phyloP scores from a whole-genome alignment of 2,113 vertebrate genomes.

The Drymodes brunneopygia region DNA sequence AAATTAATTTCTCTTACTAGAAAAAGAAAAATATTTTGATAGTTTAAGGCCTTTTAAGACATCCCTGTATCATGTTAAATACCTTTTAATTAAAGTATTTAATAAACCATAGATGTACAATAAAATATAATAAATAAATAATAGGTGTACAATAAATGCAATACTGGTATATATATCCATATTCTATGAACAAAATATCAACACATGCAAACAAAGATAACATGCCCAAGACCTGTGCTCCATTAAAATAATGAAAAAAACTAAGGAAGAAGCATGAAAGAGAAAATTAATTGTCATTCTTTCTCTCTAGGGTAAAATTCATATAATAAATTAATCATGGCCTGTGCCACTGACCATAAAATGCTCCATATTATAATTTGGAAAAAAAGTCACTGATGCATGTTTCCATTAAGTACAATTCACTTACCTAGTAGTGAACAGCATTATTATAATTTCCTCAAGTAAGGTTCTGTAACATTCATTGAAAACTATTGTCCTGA shows the following conservation, averaged over 20 bases:
- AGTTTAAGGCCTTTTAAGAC: constrained; percentile 38
- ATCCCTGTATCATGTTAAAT: constrained; percentile 59
- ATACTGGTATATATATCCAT: not conserved
- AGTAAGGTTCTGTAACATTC: not conserved
- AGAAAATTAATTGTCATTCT: not conserved
- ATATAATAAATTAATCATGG: not conserved
- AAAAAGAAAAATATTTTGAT: not conserved
- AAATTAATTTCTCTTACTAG: not conserved
- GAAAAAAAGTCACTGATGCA: not conserved
- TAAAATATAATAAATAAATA: constrained; percentile 24
- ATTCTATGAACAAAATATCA: not conserved
- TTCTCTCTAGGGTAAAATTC: not conserved
- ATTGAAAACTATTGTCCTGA: not conserved
- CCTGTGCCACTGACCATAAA: not conserved
- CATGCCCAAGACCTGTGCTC: not conserved
- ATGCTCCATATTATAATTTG: constrained; percentile 46
- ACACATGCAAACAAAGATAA: constrained; percentile 23
- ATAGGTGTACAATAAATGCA: not conserved
- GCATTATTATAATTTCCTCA: not conserved
- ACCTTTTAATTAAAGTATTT: constrained; percentile 58
- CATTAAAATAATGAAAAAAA: constrained; percentile 34
- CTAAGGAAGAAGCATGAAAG: constrained; percentile 14
- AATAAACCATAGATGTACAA: constrained; percentile 6
- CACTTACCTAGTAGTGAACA: not conserved
- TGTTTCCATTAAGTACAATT: not conserved